Conservation (phyloP, 2,888 invertebrate species). For the Epirrhoe tristata region DNA sequence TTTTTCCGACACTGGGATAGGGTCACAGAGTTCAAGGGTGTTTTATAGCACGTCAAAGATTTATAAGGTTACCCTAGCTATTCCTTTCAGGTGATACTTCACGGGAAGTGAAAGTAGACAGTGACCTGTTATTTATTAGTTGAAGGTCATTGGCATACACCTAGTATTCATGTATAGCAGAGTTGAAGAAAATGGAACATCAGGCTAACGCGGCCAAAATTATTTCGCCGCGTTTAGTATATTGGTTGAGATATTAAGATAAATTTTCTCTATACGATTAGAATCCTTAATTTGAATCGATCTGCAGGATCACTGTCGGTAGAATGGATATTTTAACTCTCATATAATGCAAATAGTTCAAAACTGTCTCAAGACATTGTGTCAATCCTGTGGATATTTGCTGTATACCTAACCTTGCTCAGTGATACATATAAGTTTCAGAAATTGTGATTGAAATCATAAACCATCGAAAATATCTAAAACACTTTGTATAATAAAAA, state of each 20-base stretch:
- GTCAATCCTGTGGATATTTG: background rate
- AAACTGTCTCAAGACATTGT: too few species aligned
- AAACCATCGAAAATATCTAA: background rate
- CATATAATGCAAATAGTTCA: too few species aligned
- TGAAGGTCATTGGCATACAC: constrained; percentile 34
- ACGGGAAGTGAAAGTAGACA: constrained; percentile 31
- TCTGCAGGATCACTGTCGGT: too few species aligned
- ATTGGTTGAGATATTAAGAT: too few species aligned
- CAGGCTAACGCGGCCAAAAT: too few species aligned
- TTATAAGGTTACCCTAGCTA: constrained; percentile 28
- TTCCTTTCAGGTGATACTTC: constrained; percentile 29
- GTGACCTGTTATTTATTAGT: constrained; percentile 39
- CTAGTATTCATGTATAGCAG: background rate
- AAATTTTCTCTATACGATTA: too few species aligned
- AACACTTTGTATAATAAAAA: background rate
- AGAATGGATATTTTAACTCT: too few species aligned
- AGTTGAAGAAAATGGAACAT: too few species aligned
- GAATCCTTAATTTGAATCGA: too few species aligned
- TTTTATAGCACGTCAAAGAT: constrained; percentile 31
- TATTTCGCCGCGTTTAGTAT: too few species aligned
- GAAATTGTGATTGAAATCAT: too few species aligned
- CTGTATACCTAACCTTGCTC: background rate
- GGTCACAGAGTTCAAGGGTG: constrained; percentile 13
- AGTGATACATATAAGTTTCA: background rate
- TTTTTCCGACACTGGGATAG: background rate